Evolutionary conservation across 2,888 invertebrate species (phyloP).

Genomic region (Drosophila testacea): DNA sequence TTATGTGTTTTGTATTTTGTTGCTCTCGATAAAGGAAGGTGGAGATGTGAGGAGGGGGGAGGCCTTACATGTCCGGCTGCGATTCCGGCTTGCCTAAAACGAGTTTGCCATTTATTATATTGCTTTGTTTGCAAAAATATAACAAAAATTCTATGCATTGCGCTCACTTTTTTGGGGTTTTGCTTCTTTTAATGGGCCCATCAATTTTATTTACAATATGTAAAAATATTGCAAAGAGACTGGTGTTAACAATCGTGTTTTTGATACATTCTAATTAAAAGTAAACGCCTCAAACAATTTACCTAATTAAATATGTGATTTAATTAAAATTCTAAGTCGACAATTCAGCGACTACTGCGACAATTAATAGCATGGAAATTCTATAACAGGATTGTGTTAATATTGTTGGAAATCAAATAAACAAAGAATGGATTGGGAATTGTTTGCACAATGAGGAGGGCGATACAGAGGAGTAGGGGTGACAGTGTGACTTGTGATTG

Average conservation of each 20-base stretch:
- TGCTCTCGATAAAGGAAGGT: neutral
- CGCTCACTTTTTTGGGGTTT: slow-evolving; percentile 47
- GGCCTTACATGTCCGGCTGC: slow-evolving; percentile 67
- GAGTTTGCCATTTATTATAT: slow-evolving; percentile 50
- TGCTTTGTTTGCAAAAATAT: slow-evolving; percentile 33
- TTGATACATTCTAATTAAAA: slow-evolving; percentile 16
- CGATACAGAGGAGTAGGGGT: neutral
- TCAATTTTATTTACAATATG: slow-evolving; percentile 42
- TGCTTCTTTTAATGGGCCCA: slow-evolving; percentile 33
- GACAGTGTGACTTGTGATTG: slow-evolving; percentile 32
- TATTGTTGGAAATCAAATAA: slow-evolving; percentile 23
- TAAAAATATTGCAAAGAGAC: slow-evolving; percentile 13
- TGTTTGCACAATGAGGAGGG: slow-evolving; percentile 56
- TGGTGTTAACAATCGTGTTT: slow-evolving; percentile 16
- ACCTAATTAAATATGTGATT: slow-evolving; percentile 27
- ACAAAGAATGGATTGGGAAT: slow-evolving; percentile 23
- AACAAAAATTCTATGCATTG: slow-evolving; percentile 53
- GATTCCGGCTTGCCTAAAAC: slow-evolving; percentile 53
- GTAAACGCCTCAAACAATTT: slow-evolving; percentile 19
- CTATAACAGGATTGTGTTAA: slow-evolving; percentile 18
- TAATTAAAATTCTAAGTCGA: slow-evolving; percentile 4
- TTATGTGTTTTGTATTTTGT: slow-evolving; percentile 7
- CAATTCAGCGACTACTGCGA: neutral
- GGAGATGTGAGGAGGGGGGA: neutral
- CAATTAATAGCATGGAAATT: slow-evolving; percentile 8